Conservation (phyloP, 2,113 vertebrate species). For the Tamias sibiricus region DNA sequence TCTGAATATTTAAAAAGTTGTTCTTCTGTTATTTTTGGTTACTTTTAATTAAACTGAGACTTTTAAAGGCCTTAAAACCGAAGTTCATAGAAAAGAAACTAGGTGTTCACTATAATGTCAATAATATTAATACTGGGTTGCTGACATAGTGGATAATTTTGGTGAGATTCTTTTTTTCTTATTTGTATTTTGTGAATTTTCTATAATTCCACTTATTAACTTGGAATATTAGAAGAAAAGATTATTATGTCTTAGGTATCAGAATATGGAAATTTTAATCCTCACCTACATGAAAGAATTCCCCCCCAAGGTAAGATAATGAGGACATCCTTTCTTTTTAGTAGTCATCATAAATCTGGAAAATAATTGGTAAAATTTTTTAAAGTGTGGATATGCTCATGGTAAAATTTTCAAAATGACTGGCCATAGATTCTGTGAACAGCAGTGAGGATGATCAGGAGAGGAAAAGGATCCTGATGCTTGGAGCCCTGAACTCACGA, state of each 20-base stretch:
- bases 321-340: neutral
- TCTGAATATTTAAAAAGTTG: neutral
- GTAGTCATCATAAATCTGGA: neutral
- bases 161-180: neutral
- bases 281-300: neutral
- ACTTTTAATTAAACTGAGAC: neutral
- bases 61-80: neutral
- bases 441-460: accelerated
- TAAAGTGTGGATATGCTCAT: too few relatives aligned
- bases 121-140: neutral
- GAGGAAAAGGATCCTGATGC: conserved; percentile 1
- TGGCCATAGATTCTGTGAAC: neutral
- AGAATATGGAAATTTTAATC: neutral
- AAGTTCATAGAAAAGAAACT: neutral
- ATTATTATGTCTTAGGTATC: neutral
- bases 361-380: conserved; percentile 8
- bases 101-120: neutral
- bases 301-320: neutral
- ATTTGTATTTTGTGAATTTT: neutral
- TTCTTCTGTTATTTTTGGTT: neutral
- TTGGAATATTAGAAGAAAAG: neutral
- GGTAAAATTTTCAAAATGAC: neutral
- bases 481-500: conserved; percentile 9
- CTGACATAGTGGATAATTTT: neutral
- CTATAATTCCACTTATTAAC: neutral